Percentiles rank a stretch among this genome's conserved stretches.
Conservation (phyloP, 2,113 vertebrate genomes). For the Dermatemys mawii region DNA sequence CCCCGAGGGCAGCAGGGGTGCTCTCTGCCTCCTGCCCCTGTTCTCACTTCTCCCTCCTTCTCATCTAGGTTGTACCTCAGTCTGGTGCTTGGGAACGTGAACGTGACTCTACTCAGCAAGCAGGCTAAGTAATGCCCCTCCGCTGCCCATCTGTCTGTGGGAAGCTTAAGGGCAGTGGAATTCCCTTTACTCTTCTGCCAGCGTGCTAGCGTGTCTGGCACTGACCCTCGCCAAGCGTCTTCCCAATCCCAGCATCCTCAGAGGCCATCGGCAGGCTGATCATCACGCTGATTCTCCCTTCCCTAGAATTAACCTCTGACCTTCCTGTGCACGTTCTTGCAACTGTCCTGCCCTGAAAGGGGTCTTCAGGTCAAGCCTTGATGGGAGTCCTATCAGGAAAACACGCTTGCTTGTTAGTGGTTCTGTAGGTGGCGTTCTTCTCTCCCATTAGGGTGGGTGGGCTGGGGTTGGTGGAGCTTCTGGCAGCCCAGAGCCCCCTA, state of each 20-base stretch:
- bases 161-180: background rate
- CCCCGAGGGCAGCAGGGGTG: background rate
- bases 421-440: rapidly evolving
- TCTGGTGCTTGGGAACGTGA: constrained; percentile 94
- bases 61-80: constrained; percentile 90
- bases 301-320: background rate
- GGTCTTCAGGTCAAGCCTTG: background rate
- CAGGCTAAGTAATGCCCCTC: constrained; percentile 87
- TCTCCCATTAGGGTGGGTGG: background rate
- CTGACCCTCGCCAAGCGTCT: rapidly evolving
- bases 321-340: rapidly evolving
- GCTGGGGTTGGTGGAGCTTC: background rate
- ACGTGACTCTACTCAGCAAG: constrained; percentile 94
- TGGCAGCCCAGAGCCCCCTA: background rate
- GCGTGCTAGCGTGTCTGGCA: rapidly evolving
- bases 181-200: background rate
- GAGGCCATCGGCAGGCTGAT: background rate
- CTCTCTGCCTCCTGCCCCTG: rapidly evolving
- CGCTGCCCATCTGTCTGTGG: rapidly evolving
- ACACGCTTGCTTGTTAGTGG: rapidly evolving
- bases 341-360: rapidly evolving
- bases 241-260: background rate
- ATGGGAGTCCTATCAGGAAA: rapidly evolving
- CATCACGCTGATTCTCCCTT: background rate
- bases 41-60: background rate